A percentile compares a stretch with the other conserved stretches of the same genome.
Conservation (phyloP, 2,888 invertebrate species). For the Hemicrepidius hirtus region DNA sequence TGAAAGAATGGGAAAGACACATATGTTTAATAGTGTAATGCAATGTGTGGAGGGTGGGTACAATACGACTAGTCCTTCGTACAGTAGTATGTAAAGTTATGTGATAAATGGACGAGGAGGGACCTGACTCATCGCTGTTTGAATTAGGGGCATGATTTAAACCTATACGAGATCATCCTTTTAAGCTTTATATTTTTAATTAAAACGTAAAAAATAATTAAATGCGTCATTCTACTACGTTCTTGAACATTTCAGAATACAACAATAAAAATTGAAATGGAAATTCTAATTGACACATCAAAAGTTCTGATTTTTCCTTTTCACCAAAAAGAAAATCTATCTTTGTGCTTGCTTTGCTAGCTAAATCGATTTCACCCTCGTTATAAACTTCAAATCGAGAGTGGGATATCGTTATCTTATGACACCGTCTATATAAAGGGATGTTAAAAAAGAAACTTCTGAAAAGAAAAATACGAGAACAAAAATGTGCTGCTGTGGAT, state of each 20-base stretch:
- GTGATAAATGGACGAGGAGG: slow-evolving; percentile 58
- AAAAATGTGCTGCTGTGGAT: neutral
- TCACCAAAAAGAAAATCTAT: neutral
- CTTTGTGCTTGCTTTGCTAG: slow-evolving; percentile 35
- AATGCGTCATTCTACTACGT: too few relatives aligned
- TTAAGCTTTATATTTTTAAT: neutral
- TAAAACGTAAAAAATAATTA: neutral
- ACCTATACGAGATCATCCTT: neutral
- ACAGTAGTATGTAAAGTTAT: slow-evolving; percentile 61
- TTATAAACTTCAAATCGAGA: slow-evolving; percentile 50
- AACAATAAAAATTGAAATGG: neutral
- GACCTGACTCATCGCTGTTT: slow-evolving; percentile 46
- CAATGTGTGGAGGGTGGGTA: slow-evolving; percentile 58
- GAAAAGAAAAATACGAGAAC: slow-evolving; percentile 28
- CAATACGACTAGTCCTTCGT: slow-evolving; percentile 48
- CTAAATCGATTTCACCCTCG: slow-evolving; percentile 46
- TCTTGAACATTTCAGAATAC: neutral
- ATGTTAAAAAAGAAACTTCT: slow-evolving; percentile 36
- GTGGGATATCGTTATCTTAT: slow-evolving; percentile 47
- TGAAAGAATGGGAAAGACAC: slow-evolving; percentile 63
- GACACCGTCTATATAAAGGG: slow-evolving; percentile 41
- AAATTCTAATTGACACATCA: slow-evolving; percentile 20
- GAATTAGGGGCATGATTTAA: neutral
- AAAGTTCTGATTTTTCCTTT: slow-evolving; percentile 18
- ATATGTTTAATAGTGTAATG: slow-evolving; percentile 65